Percentiles rank a stretch among this genome's conserved stretches.
Evolutionary conservation across 2,888 invertebrate species (phyloP).

Genomic region (Brachynemurus nebulosus): DNA sequence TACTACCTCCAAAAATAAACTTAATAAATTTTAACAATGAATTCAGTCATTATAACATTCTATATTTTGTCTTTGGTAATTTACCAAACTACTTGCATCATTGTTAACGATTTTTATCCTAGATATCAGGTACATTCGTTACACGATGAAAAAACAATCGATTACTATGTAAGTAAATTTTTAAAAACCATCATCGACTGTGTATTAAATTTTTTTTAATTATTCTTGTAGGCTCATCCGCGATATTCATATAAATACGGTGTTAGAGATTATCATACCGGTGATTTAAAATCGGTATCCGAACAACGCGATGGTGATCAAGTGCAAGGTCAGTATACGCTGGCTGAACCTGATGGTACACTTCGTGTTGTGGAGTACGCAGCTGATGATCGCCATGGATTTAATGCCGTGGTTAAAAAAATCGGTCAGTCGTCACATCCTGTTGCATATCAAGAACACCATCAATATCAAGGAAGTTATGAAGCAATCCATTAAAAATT

Average conservation of each 20-base stretch:
- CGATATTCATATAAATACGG: slow-evolving; percentile 38
- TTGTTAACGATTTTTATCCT: no score
- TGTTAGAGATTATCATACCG: slow-evolving; percentile 37
- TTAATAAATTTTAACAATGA: no score
- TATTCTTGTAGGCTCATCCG: slow-evolving; percentile 23
- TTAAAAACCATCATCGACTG: no score
- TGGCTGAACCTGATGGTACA: slow-evolving; percentile 20
- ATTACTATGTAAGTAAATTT: no score
- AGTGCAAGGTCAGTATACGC: slow-evolving; percentile 20
- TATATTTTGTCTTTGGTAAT: no score
- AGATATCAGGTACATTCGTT: no score
- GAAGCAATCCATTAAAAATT: no score
- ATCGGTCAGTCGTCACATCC: slow-evolving; percentile 20
- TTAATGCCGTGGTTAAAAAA: slow-evolving; percentile 18
- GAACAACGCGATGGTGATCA: slow-evolving; percentile 31
- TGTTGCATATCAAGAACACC: neutral
- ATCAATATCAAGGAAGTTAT: neutral
- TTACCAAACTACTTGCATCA: no score
- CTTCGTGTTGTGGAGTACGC: slow-evolving; percentile 21
- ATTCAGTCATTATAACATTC: no score
- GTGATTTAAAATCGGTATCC: slow-evolving; percentile 35
- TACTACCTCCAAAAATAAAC: no score
- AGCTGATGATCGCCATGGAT: slow-evolving; percentile 19
- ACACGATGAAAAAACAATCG: no score
- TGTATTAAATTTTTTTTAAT: no score